Percentiles rank a stretch among this genome's conserved stretches.
These are phyloP conservation scores for Polietes domitor DNA, from an alignment of 2,888 invertebrate genomes.

Conservation along the genomic window DNA sequence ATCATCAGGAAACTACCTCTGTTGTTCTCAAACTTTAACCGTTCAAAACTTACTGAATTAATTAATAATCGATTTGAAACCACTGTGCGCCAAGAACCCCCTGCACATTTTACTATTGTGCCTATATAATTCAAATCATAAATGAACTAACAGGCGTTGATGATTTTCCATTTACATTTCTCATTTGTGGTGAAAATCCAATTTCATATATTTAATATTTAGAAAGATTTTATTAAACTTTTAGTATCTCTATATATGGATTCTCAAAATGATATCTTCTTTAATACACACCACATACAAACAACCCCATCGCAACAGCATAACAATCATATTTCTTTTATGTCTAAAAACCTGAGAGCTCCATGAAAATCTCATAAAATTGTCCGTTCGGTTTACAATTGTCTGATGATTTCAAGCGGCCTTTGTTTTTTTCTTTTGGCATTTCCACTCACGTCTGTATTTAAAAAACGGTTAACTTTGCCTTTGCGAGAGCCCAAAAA, in stretches of 20 bases:
- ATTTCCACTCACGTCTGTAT: conserved; percentile 39
- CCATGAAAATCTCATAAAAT: conserved; percentile 10
- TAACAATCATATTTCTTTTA: background rate
- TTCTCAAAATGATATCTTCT: conserved; percentile 3
- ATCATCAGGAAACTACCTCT: no score
- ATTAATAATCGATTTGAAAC: no score
- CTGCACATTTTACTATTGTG: no score
- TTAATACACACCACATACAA: no score
- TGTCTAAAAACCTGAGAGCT: background rate
- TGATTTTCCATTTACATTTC: no score
- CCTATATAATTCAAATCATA: no score
- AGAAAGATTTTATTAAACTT: background rate
- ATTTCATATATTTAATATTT: no score
- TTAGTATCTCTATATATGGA: background rate
- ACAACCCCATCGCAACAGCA: background rate
- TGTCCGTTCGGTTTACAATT: background rate
- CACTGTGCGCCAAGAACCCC: no score
- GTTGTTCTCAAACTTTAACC: no score
- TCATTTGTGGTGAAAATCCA: no score
- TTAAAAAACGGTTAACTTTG: conserved; percentile 13
- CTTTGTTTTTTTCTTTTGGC: conserved; percentile 23
- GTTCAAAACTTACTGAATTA: no score
- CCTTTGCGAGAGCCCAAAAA: conserved; percentile 20
- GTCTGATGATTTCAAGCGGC: background rate
- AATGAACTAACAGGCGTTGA: no score